Base-by-base conservation (phyloP, 30 jellyfish, hydroid and myxozoan species). In the Hydra vulgaris region DNA sequence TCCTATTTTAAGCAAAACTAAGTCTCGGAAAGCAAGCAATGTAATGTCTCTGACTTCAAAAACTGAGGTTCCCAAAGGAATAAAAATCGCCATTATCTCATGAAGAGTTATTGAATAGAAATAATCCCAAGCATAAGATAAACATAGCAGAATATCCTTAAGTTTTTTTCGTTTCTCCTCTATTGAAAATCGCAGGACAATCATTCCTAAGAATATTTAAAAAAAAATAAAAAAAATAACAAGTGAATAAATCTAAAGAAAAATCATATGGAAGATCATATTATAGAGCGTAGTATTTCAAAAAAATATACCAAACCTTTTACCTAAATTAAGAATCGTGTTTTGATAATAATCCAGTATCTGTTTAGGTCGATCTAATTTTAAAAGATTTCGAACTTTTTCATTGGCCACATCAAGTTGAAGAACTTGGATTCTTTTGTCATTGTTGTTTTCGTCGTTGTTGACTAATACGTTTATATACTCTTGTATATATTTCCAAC, bases 191-290 rank as follows among this genome's bases (percentile, higher is more conserved):
- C 94, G 74, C 0, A 90, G 84, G 16, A 90, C 84, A 19, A 90
- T 90, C 97, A 90, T 90, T 71, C 97, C 97, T 78, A 23, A 54
- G n/a, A n/a, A n/a, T n/a, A n/a, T n/a, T n/a, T n/a, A n/a, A n/a
- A n/a, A n/a, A n/a, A n/a, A 0, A 15, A 23, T 53, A 54, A 16
- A 53, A 5, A 53, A 15, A 78, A 17, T 21, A 0, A n/a, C n/a
- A 7, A 23, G 22, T n/a, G 21, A 21, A 25, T 1, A 18, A 73
- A 21, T 15, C 53, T 26, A 19, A 0, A 21, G 53, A 40, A 40
- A 40, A 40, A 40, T 12, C 61, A 5, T 3, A 3, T 40, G 61
- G 12, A 40, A 40, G 61, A 40, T 40, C 61, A 40, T 12, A n/a
- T n/a, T n/a, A n/a, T 40, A 40, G 61, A 40, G 12, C 61, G 61